Evolutionary conservation across 1,140 invertebrate genomes (phyloP).

Genomic region (Pogonomyrmex californicus): DNA sequence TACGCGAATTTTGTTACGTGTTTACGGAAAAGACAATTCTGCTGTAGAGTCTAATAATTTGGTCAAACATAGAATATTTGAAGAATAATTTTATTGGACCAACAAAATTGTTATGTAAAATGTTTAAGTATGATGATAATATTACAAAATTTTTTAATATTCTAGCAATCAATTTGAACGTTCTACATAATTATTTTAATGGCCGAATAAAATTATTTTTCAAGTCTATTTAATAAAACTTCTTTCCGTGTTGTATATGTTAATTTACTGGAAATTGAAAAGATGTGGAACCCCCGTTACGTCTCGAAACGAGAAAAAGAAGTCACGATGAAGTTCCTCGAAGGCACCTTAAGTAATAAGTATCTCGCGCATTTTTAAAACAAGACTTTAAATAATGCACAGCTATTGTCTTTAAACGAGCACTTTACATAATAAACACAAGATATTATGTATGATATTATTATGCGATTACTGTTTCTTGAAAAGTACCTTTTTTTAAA

Average conservation of each 20-base stretch:
- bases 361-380: slow-evolving; percentile 48
- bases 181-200: no score
- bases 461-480: not conserved
- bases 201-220: no score
- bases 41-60: no score
- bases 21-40: no score
- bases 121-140: no score
- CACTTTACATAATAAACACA: slow-evolving; percentile 50
- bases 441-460: slow-evolving; percentile 29
- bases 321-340: slow-evolving; percentile 29
- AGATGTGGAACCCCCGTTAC: not conserved
- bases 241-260: not conserved
- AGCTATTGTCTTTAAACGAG: slow-evolving; percentile 40
- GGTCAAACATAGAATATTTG: no score
- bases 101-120: no score
- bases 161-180: no score
- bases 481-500: not conserved
- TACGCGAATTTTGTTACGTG: no score
- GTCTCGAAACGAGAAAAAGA: slow-evolving; percentile 17
- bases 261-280: slow-evolving; percentile 48
- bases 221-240: not conserved
- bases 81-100: no score
- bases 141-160: no score
- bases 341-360: slow-evolving; percentile 52
- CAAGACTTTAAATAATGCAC: slow-evolving; percentile 45